Conservation (phyloP, 2,888 invertebrate species). For the Drosophila leonis region DNA sequence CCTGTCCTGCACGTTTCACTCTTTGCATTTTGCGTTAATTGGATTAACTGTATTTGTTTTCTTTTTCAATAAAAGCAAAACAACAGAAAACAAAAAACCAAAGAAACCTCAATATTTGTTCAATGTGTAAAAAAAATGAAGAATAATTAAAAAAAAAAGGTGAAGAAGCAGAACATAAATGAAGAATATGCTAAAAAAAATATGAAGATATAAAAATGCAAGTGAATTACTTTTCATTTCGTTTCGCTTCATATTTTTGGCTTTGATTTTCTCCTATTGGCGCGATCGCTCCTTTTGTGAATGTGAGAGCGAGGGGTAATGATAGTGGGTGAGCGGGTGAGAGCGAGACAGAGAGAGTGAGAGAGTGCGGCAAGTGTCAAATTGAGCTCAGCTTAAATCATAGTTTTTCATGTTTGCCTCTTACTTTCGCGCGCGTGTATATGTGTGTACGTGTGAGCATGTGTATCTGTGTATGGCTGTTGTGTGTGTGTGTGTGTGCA, state of each 20-base stretch:
- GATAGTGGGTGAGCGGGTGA: constrained; percentile 7
- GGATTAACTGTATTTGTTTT: constrained; percentile 73
- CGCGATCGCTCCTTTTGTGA: constrained; percentile 38
- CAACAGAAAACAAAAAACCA: neutral
- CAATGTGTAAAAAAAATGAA: constrained; percentile 26
- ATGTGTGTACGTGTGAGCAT: constrained; percentile 27
- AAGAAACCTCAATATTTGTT: constrained; percentile 69
- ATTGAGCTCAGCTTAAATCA: constrained; percentile 61
- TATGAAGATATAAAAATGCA: constrained; percentile 58
- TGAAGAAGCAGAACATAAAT: constrained; percentile 12
- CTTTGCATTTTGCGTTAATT: constrained; percentile 70
- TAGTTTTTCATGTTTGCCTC: constrained; percentile 35
- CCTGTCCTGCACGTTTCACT: constrained; percentile 5
- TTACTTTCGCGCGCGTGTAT: constrained; percentile 13
- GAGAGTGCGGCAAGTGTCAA: constrained; percentile 35
- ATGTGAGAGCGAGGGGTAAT: constrained; percentile 13
- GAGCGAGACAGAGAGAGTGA: neutral
- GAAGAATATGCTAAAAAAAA: constrained; percentile 55
- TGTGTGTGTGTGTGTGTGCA: constrained; percentile 18
- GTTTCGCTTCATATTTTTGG: constrained; percentile 19
- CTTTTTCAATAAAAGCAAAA: constrained; percentile 48
- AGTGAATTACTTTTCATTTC: constrained; percentile 63
- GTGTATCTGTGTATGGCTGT: constrained; percentile 20
- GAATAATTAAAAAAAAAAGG: constrained; percentile 3
- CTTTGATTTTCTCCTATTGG: constrained; percentile 16